phyloP scores from a whole-genome alignment of 2,888 invertebrate genomes.

The Rotaria macrura region DNA sequence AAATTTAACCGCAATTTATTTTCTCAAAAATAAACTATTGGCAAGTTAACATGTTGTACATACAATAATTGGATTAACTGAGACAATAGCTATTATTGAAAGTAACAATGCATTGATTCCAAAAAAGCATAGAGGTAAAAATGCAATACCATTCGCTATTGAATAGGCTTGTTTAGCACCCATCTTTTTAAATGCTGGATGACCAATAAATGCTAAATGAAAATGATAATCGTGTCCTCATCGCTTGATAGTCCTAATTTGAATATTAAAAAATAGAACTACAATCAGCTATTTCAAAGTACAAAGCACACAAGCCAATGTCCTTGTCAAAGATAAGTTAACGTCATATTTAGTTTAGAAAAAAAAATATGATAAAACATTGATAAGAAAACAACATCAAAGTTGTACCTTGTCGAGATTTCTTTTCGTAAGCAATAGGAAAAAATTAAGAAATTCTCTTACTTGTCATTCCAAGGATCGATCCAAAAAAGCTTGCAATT shows the following conservation, averaged over 20 bases:
- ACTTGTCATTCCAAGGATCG: constrained; percentile 16
- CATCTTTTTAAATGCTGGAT: constrained; percentile 21
- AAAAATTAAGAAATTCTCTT: too few relatives aligned
- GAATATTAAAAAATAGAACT: too few relatives aligned
- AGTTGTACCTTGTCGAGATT: too few relatives aligned
- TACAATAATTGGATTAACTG: constrained; percentile 15
- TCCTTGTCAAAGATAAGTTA: not conserved
- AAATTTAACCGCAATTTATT: not conserved
- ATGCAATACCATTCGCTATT: not conserved
- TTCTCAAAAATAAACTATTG: not conserved
- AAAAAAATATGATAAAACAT: not conserved
- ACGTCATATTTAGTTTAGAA: not conserved
- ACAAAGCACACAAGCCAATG: not conserved
- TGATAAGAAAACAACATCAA: too few relatives aligned
- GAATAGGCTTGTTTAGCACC: constrained; percentile 20
- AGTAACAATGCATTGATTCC: not conserved
- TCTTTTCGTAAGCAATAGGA: too few relatives aligned
- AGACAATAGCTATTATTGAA: constrained; percentile 8
- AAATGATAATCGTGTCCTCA: not conserved
- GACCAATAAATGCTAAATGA: constrained; percentile 20
- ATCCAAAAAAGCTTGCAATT: not conserved
- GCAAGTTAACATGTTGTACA: not conserved
- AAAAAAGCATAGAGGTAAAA: constrained; percentile 8
- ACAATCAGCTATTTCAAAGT: not conserved
- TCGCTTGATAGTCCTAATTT: not conserved